Base-by-base conservation (phyloP, 2,888 invertebrate genomes). In the Rutpela maculata region DNA sequence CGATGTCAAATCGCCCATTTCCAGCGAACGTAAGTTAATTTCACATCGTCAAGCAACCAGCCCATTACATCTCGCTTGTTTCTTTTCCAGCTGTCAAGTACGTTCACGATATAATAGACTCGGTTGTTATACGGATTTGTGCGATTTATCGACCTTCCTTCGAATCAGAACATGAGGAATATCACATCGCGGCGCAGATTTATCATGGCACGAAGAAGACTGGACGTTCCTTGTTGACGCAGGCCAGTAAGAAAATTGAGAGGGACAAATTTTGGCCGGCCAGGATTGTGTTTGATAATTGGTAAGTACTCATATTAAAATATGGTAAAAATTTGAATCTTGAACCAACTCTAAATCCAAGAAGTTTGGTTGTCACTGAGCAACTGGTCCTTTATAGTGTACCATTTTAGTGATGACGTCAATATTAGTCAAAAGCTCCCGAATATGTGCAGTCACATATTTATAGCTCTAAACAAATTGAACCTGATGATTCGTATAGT, bases 181-280 rank as follows among this genome's bases (percentile, higher is more conserved):
- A 96, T 87, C 92, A 95, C 80, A 93, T 98, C 75, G 94, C 95
- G 72, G 96, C 95, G 19, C 97, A 97, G 88, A 93, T 98, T 78
- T 97, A 95, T 89, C 95, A 98, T 89, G 98, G 98, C 10, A 97
- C 97, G 0, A 91, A 95, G 38, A 94, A 95, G 35, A 92, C 96
- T 77, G 94, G 95, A 0, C 91, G 93, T 76, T 94, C 95, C 6
- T 92, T 95, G 26, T 92, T 95, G 10, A 94, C 95, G 0, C 93
- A 94, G 77, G 94, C 95, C 82, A 92, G 81, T 92, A 63, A 92
- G 55, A 92, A 91, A 0, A 95, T 94, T 1, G 94, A 97, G 69
- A 80, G 84, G 67, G 87, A 88, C 77, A 82, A 85, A 78, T 82
- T 84, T 75, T 88, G 88, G 87, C 96, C 97, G 89, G 93, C 96